phyloP scores from a whole-genome alignment of 2,113 vertebrate species.

The cattle (Bos taurus) region ARS-UCD2.0 NC_037344.1:71364001-71364500 shows the following conservation, averaged over 20 bases:
- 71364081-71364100: conserved; percentile 99
- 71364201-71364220: conserved; percentile 94
- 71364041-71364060: conserved; percentile 92
- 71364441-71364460: not conserved
- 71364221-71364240: conserved; percentile 93
- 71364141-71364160: conserved; percentile 92
- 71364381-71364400: not conserved
- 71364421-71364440: not conserved
- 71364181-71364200: conserved; percentile 90
- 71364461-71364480: not conserved
- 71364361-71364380: not conserved
- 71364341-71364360: not conserved
- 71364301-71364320: not conserved
- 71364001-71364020: not conserved
- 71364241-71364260: conserved; percentile 85
- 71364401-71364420: not conserved
- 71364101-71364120: conserved; percentile 92
- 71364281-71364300: not conserved
- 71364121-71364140: conserved; percentile 92
- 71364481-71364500: not conserved
- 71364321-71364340: not conserved
- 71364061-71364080: conserved; percentile 95
- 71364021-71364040: not conserved
- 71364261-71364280: fast-evolving
- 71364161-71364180: conserved; percentile 83